Percentiles rank a stretch among this genome's conserved stretches.
Conservation (phyloP, 2,797 vertebrate genomes). For the Malurus leucopterus region DNA sequence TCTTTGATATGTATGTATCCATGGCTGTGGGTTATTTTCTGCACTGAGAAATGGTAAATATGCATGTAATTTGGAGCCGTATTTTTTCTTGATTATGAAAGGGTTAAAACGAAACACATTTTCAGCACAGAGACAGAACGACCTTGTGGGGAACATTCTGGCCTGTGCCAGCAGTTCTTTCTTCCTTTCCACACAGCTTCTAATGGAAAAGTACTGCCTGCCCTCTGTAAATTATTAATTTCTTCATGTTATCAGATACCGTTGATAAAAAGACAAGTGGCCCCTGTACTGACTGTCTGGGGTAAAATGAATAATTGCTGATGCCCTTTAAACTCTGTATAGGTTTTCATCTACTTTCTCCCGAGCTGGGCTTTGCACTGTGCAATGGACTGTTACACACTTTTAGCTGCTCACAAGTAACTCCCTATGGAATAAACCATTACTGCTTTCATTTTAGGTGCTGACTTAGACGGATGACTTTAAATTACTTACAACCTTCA, state of each 20-base stretch:
- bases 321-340: constrained; percentile 52
- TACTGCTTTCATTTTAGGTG: constrained; percentile 68
- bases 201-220: constrained; percentile 72
- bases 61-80: neutral
- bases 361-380: constrained; percentile 4
- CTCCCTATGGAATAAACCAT: constrained; percentile 56
- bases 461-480: constrained; percentile 69
- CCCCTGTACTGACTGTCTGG: constrained; percentile 44
- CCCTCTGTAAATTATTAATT: constrained; percentile 78
- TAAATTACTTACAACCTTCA: constrained; percentile 61
- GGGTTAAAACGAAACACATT: constrained; percentile 49
- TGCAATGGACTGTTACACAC: constrained; percentile 51
- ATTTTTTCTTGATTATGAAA: neutral
- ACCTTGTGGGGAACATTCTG: constrained; percentile 57
- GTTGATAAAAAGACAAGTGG: constrained; percentile 66
- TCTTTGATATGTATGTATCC: neutral
- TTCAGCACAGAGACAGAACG: constrained; percentile 2
- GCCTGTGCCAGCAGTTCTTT: constrained; percentile 50
- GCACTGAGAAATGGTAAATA: neutral
- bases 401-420: constrained; percentile 42
- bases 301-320: constrained; percentile 55
- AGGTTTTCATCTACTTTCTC: constrained; percentile 56
- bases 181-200: constrained; percentile 40
- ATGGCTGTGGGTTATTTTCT: neutral
- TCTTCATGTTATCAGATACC: constrained; percentile 71